Evolutionary conservation across 1,140 invertebrate species (phyloP).

Genomic region (Microvelia longipes): DNA sequence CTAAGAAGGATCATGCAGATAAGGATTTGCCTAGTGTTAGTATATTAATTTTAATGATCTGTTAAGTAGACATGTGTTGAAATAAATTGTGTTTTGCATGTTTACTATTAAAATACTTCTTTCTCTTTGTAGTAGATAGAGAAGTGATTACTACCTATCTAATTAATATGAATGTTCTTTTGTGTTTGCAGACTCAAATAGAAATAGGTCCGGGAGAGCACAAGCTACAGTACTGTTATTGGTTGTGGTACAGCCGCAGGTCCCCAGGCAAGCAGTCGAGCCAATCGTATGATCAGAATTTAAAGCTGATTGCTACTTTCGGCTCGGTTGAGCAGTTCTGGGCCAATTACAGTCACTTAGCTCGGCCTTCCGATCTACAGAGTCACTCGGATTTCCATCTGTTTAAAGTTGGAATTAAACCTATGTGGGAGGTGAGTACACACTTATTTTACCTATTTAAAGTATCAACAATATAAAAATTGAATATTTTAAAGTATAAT

Average conservation of each 20-base stretch:
- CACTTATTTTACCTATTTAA: too few relatives aligned
- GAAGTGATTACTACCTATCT: too few relatives aligned
- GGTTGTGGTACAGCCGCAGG: constrained; percentile 74
- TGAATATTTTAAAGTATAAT: too few relatives aligned
- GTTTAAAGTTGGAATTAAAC: constrained; percentile 96
- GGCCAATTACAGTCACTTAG: constrained; percentile 81
- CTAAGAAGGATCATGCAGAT: background rate
- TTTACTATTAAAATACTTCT: too few relatives aligned
- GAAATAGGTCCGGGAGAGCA: constrained; percentile 62
- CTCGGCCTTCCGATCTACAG: constrained; percentile 71
- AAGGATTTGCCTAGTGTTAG: background rate
- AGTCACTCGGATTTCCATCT: constrained; percentile 90
- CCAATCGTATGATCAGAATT: constrained; percentile 48
- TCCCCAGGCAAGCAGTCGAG: constrained; percentile 18
- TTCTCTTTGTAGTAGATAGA: too few relatives aligned
- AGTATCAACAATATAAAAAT: too few relatives aligned
- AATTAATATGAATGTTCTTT: too few relatives aligned
- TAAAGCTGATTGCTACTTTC: constrained; percentile 63
- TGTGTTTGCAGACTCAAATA: too few relatives aligned
- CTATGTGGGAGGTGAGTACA: constrained; percentile 81
- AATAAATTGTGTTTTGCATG: too few relatives aligned
- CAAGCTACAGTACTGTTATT: constrained; percentile 74
- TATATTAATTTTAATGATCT: too few relatives aligned
- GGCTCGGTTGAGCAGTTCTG: constrained; percentile 94
- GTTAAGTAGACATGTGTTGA: too few relatives aligned